These are phyloP conservation scores for Pandion haliaetus DNA, from an alignment of 2,113 vertebrate species.

Conservation along the genomic window DNA sequence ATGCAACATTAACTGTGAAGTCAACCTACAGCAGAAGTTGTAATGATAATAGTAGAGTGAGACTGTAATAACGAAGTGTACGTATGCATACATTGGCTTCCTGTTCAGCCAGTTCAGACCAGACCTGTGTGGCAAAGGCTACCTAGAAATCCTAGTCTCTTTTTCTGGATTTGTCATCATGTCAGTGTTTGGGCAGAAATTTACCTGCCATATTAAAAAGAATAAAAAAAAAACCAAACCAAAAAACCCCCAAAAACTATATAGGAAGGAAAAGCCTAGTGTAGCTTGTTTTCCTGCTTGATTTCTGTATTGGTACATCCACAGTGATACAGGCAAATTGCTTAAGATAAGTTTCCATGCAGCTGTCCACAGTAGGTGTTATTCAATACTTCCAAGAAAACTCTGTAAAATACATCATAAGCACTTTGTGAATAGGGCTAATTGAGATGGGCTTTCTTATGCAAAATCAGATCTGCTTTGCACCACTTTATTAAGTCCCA, in stretches of 20 bases:
- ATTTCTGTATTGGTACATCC: not conserved
- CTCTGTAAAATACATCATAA: not conserved
- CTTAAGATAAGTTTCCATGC: not conserved
- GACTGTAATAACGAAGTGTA: not conserved
- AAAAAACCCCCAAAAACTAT: too few species aligned
- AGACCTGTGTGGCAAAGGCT: not conserved
- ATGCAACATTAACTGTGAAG: too few species aligned
- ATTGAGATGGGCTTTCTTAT: constrained; percentile 31
- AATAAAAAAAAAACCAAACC: not conserved
- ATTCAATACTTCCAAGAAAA: not conserved
- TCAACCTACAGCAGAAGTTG: not conserved
- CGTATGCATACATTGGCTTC: not conserved
- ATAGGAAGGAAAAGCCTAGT: not conserved
- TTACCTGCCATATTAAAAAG: not conserved
- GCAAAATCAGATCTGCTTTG: not conserved
- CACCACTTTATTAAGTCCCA: not conserved
- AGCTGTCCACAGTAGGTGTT: not conserved
- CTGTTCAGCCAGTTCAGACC: not conserved
- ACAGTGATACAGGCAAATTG: not conserved
- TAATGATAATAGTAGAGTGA: not conserved
- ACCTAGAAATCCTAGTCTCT: not conserved
- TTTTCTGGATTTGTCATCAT: not conserved
- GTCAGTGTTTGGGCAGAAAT: not conserved
- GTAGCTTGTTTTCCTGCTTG: not conserved
- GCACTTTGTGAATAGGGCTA: not conserved